Base-by-base conservation (phyloP, 2,888 invertebrate genomes). In the Onchidella celtica region DNA sequence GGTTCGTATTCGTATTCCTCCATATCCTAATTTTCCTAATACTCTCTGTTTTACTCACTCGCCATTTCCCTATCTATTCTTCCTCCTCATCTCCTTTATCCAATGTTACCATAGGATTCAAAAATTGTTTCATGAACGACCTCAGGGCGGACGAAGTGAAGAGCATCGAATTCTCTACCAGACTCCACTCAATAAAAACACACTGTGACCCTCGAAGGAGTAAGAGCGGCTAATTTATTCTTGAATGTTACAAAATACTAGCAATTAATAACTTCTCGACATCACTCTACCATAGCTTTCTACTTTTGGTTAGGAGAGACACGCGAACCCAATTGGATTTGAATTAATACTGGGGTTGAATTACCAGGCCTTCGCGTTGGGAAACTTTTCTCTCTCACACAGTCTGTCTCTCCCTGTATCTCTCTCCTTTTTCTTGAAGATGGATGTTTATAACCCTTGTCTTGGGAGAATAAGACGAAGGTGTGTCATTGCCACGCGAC, bases 261-360 rank as follows among this genome's bases (percentile, higher is more conserved):
- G 66, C 32, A 66, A 66, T 66, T 66, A 66, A 66, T 66, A 66
- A 66, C 66, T 29, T 27, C 32, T 66, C 66, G 32, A 4, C 32
- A 32, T 61, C 6, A 61, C 61, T 32, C 9, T 27, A 61, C n/a
- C n/a, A 21, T 9, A 61, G 27, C 21, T n/a, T n/a, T 6, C 4
- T 6, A 61, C 61, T 61, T n/a, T 27, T 32, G 9, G 66, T 66
- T 21, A 6, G 24, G 6, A 27, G 21, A 32, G 66, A 32, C 29
- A 14, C 24, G 32, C 4, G 24, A 29, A 66, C 24, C 11, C 27
- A 66, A 66, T 66, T 66, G 27, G 66, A 3, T 3, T 9, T 32
- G 32, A 29, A 24, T 24, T 11, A 27, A 6, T 11, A 24, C 21
- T 3, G 32, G 66, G 21, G 17, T 66, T 32, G 27, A 6, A 32